Percentiles rank a stretch among this genome's conserved stretches.
These are phyloP conservation scores for Petroica traversi DNA, from an alignment of 2,113 vertebrate genomes.

Conservation along the genomic window DNA sequence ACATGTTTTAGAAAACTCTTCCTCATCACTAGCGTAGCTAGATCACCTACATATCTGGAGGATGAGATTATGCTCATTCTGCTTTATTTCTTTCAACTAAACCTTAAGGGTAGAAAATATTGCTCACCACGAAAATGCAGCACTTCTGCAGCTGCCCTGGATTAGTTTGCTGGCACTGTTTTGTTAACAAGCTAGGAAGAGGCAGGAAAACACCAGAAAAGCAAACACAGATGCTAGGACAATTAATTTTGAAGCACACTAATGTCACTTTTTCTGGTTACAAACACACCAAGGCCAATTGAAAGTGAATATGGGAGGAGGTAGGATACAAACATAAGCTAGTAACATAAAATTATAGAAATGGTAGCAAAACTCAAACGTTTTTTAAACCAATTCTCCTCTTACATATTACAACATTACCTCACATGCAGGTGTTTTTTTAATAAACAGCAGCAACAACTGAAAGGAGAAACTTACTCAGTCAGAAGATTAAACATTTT, in stretches of 20 bases:
- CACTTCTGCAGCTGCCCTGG: neutral
- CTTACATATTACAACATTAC: slow-evolving; percentile 3
- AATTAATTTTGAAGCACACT: neutral
- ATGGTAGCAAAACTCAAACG: neutral
- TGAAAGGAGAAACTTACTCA: slow-evolving; percentile 48
- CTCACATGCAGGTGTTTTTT: neutral
- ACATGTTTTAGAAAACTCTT: neutral
- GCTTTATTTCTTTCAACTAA: neutral
- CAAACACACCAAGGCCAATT: neutral
- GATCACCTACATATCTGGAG: neutral
- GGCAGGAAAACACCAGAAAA: neutral
- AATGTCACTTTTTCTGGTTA: slow-evolving; percentile 18
- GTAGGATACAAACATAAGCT: neutral
- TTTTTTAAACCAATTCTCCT: neutral
- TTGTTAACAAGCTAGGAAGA: slow-evolving; percentile 23
- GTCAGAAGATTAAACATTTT: neutral
- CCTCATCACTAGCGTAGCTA: neutral
- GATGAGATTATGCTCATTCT: neutral
- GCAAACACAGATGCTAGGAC: neutral
- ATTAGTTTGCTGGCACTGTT: neutral
- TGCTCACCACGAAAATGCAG: neutral
- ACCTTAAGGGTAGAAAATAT: neutral
- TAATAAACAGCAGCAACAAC: slow-evolving; percentile 19
- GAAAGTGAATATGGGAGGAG: neutral
- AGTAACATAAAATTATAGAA: neutral